A percentile compares a stretch with the other conserved stretches of the same genome.
These are phyloP conservation scores for Amphilophus citrinellus DNA, from an alignment of 2,113 vertebrate species.

Conservation along the genomic window DNA sequence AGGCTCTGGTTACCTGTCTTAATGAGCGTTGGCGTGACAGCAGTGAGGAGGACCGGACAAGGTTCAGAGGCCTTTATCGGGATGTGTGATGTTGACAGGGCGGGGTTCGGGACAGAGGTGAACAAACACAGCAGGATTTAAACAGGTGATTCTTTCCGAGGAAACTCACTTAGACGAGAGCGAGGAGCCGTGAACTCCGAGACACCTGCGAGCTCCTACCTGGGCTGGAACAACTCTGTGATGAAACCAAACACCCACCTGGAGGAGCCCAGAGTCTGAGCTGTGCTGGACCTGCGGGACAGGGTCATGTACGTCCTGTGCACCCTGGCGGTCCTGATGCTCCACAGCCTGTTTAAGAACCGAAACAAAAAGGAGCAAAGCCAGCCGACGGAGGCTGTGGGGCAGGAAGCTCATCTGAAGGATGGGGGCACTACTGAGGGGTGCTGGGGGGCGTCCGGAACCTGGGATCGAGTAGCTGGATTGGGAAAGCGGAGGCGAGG, in stretches of 20 bases:
- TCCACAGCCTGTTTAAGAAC: constrained; percentile 70
- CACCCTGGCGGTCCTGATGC: constrained; percentile 73
- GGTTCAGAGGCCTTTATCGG: constrained; percentile 54
- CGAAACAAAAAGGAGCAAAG: not conserved
- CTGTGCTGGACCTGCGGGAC: not conserved
- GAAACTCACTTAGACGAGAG: not conserved
- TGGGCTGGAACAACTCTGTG: not conserved
- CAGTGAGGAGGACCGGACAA: constrained; percentile 37
- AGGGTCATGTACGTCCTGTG: constrained; percentile 78
- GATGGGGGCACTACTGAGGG: not conserved
- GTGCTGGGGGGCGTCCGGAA: not conserved
- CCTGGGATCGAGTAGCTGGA: not conserved
- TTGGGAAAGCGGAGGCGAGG: not conserved
- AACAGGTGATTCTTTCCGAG: not conserved
- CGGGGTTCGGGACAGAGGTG: constrained; percentile 22
- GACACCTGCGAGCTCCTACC: not conserved
- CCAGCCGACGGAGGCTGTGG: not conserved
- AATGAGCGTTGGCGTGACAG: not conserved
- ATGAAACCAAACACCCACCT: not conserved
- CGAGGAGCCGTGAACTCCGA: not conserved
- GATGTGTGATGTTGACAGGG: constrained; percentile 4
- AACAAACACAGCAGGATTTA: constrained; percentile 15
- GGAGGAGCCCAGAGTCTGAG: not conserved
- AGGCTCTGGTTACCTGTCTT: constrained; percentile 41
- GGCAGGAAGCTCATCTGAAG: not conserved